Evolutionary conservation across 64 coral and sea anemone genomes (phyloP).

Genomic region (Catalaphyllia jardinei): DNA sequence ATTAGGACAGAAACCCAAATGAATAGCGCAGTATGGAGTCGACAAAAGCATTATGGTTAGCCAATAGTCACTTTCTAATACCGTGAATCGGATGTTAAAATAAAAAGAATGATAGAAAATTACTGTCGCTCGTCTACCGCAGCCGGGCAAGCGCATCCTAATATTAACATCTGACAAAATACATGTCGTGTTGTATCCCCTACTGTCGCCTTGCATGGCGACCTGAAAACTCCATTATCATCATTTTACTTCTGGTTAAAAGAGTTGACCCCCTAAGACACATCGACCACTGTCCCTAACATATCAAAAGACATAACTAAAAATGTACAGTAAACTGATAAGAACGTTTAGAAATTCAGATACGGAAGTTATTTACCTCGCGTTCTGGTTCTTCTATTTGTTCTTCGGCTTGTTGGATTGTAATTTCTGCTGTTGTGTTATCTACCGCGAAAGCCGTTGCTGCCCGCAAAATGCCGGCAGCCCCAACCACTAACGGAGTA

Average conservation of each 20-base stretch:
- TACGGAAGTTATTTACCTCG: constrained; percentile 50
- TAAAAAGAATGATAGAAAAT: background rate
- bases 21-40: background rate
- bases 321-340: constrained; percentile 2
- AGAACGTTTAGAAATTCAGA: background rate
- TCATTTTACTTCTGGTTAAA: background rate
- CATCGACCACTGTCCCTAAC: background rate
- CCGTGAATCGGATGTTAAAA: background rate
- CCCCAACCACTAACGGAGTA: constrained; percentile 64
- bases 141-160: background rate
- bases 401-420: constrained; percentile 65
- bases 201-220: background rate
- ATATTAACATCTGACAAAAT: constrained; percentile 7
- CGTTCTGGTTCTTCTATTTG: constrained; percentile 79
- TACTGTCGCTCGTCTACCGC: background rate
- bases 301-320: background rate
- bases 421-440: constrained; percentile 51
- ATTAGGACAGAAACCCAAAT: background rate
- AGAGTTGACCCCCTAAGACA: background rate
- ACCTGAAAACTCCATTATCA: background rate
- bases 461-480: constrained; percentile 66
- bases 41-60: background rate
- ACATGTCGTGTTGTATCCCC: background rate
- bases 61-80: background rate
- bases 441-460: constrained; percentile 76